Conservation (phyloP, 2,888 invertebrate genomes). For the Rotaria socialis region DNA sequence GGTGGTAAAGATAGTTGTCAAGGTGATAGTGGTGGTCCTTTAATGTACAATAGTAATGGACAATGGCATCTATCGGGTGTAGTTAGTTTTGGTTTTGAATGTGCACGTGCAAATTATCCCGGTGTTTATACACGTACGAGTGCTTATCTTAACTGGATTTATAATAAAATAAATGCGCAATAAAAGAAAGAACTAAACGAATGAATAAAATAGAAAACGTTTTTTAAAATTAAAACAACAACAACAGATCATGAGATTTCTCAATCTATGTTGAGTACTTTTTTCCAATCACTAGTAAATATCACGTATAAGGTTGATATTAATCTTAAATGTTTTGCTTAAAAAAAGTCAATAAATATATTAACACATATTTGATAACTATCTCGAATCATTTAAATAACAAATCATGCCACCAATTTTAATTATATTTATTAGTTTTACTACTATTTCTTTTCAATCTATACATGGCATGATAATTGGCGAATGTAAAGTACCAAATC, state of each 20-base stretch:
- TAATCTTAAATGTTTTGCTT: neutral
- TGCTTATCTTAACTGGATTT: neutral
- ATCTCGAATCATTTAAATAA: neutral
- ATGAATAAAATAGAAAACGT: neutral
- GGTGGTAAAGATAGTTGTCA: conserved; percentile 25
- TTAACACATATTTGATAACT: neutral
- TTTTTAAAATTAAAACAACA: neutral
- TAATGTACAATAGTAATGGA: neutral
- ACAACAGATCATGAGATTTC: neutral
- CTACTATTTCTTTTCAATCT: neutral
- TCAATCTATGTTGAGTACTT: neutral
- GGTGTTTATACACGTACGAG: conserved; percentile 34
- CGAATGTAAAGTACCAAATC: neutral
- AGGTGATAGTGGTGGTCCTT: conserved; percentile 30
- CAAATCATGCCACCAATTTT: neutral
- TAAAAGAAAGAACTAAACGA: neutral
- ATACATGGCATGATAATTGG: neutral
- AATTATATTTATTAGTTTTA: neutral
- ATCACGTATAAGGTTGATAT: neutral
- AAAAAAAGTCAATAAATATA: neutral
- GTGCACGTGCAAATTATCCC: neutral
- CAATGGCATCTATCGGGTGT: conserved; percentile 22
- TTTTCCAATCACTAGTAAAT: neutral
- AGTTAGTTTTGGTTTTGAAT: neutral
- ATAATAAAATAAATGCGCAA: neutral